Percentiles rank a stretch among this genome's conserved stretches.
Conservation (phyloP, 2,888 invertebrate species). For the Cordilura impudica region DNA sequence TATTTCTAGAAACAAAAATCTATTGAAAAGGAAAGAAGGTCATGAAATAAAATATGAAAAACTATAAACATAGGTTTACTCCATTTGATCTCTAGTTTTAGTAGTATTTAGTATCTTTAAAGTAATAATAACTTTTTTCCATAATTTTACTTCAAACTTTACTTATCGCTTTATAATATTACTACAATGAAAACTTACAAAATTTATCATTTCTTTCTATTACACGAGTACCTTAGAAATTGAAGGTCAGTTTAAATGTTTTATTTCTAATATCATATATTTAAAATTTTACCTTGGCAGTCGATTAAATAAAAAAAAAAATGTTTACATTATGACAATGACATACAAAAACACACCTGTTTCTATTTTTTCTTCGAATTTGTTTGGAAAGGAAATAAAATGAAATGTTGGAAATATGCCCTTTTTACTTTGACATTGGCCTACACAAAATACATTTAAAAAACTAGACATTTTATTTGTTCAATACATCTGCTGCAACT, state of each 20-base stretch:
- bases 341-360: conserved; percentile 8
- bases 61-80: too few species aligned
- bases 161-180: too few species aligned
- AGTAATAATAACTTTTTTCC: too few species aligned
- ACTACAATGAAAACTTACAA: background rate
- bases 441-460: conserved; percentile 9
- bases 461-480: background rate
- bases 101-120: too few species aligned
- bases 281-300: background rate
- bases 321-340: background rate
- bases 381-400: background rate
- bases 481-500: background rate
- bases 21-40: too few species aligned
- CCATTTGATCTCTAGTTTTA: too few species aligned
- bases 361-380: background rate
- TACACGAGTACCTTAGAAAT: too few species aligned
- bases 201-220: too few species aligned
- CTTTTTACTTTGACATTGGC: conserved; percentile 40
- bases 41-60: too few species aligned
- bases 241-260: too few species aligned
- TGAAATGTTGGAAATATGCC: conserved; percentile 9
- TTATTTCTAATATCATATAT: background rate
- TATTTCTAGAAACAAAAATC: too few species aligned
- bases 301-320: background rate
- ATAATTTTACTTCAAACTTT: too few species aligned